Evolutionary conservation across 2,888 invertebrate species (phyloP).

Genomic region (Panorpa germanica): DNA sequence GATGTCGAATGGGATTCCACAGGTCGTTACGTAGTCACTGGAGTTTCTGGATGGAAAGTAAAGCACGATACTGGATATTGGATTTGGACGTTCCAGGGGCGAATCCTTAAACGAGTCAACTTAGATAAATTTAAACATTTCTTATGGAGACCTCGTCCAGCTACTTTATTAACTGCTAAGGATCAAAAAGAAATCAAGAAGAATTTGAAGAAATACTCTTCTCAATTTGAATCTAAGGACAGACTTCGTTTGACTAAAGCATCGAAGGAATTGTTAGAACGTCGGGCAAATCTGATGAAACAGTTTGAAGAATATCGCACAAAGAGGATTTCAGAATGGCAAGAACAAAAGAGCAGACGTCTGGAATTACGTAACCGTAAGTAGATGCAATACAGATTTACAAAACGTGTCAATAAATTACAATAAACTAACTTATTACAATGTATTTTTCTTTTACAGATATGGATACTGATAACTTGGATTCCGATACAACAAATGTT

Average conservation of each 20-base stretch:
- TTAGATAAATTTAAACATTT: constrained; percentile 88
- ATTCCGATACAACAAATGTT: constrained; percentile 66
- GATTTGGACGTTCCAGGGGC: constrained; percentile 94
- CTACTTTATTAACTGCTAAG: constrained; percentile 61
- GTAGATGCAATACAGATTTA: too few species aligned
- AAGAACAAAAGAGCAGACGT: constrained; percentile 57
- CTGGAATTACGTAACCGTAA: constrained; percentile 74
- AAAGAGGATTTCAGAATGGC: constrained; percentile 54
- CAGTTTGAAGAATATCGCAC: constrained; percentile 69
- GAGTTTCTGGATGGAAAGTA: constrained; percentile 88
- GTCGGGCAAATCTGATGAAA: constrained; percentile 72
- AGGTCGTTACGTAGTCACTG: constrained; percentile 89
- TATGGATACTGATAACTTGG: constrained; percentile 84
- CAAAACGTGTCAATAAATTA: too few species aligned
- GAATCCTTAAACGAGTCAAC: constrained; percentile 54
- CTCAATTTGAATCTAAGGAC: constrained; percentile 93
- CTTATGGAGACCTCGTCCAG: constrained; percentile 89
- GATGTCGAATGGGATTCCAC: constrained; percentile 99
- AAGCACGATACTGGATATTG: constrained; percentile 88
- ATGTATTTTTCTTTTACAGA: constrained; percentile 34
- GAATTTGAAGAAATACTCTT: constrained; percentile 92
- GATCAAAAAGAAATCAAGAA: constrained; percentile 92
- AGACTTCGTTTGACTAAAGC: constrained; percentile 80
- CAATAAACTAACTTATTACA: too few species aligned
- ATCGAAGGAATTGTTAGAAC: constrained; percentile 87